Evolutionary conservation across 1,140 invertebrate genomes (phyloP).

Genomic region (Drosophila obscura): DNA sequence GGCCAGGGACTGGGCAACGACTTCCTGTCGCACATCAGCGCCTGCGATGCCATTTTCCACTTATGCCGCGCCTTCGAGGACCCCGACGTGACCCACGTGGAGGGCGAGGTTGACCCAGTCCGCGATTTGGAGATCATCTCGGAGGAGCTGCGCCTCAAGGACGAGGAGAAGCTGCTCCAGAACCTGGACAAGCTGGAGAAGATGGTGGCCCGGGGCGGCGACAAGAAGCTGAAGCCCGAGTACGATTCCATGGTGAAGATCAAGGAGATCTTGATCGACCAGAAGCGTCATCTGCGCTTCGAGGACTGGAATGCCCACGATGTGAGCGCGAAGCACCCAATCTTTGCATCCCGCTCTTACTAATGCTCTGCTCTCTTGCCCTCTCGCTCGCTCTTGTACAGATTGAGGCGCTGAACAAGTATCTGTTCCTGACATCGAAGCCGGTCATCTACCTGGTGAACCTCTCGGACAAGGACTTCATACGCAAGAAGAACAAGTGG

Average conservation of each 20-base stretch:
- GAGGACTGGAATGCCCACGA: slow-evolving; percentile 96
- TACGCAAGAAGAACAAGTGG: slow-evolving; percentile 99
- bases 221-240: slow-evolving; percentile 98
- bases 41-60: slow-evolving; percentile 99
- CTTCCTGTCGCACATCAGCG: slow-evolving; percentile 98
- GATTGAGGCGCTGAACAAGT: slow-evolving; percentile 98
- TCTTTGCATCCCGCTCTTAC: slow-evolving; percentile 63
- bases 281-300: slow-evolving; percentile 97
- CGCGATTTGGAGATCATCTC: slow-evolving; percentile 98
- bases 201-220: slow-evolving; percentile 93
- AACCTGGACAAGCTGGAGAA: slow-evolving; percentile 95
- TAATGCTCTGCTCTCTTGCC: slow-evolving; percentile 28
- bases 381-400: slow-evolving; percentile 77
- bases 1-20: slow-evolving; percentile 99
- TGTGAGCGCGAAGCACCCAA: slow-evolving; percentile 86
- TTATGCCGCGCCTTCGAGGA: slow-evolving; percentile 98
- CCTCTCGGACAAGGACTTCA: slow-evolving; percentile 98
- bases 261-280: slow-evolving; percentile 92
- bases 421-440: slow-evolving; percentile 99
- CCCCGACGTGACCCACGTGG: slow-evolving; percentile 98
- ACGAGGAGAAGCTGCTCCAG: slow-evolving; percentile 92
- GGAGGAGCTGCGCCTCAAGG: slow-evolving; percentile 97
- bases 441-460: slow-evolving; percentile 99
- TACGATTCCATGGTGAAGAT: slow-evolving; percentile 95
- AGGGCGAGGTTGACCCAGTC: slow-evolving; percentile 98